Conservation (phyloP, 2,888 invertebrate genomes). For the Dastarcus helophoroides region DNA sequence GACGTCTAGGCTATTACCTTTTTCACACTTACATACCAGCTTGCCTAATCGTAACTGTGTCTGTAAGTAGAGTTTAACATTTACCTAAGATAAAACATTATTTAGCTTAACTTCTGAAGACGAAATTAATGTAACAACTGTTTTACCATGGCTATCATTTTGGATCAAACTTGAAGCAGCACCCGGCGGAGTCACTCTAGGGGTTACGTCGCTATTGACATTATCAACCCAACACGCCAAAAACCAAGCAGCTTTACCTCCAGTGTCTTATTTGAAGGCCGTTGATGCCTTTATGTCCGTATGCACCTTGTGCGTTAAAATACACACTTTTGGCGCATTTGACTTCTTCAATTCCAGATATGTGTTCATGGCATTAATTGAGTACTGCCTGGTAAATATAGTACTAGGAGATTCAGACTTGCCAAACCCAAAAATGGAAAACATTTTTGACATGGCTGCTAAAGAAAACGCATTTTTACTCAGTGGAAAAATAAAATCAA, state of each 20-base stretch:
- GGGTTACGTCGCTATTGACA: conserved; percentile 81
- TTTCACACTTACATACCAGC: conserved; percentile 93
- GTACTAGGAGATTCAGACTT: conserved; percentile 64
- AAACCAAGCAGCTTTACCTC: conserved; percentile 84
- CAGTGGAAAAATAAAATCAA: conserved; percentile 24
- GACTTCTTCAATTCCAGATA: conserved; percentile 45
- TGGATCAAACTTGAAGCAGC: conserved; percentile 94
- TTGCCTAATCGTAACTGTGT: conserved; percentile 90
- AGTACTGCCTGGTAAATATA: conserved; percentile 82
- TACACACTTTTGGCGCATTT: neutral
- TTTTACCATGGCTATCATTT: conserved; percentile 77
- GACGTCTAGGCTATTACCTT: conserved; percentile 80
- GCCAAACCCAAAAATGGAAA: conserved; percentile 40
- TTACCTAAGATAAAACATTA: neutral
- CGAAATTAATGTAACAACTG: no score
- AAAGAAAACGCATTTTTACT: conserved; percentile 38
- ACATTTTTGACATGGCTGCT: conserved; percentile 42
- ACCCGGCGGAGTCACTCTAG: conserved; percentile 83
- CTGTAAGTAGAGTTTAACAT: conserved; percentile 45
- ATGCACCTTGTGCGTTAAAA: conserved; percentile 61
- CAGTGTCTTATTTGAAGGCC: conserved; percentile 87
- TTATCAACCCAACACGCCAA: conserved; percentile 88
- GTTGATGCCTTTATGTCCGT: conserved; percentile 90
- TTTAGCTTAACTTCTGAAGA: neutral
- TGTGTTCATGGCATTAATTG: conserved; percentile 90